A percentile compares a stretch with the other conserved stretches of the same genome.
These are phyloP conservation scores for Geodia barretti DNA, from an alignment of 37 sponge, comb jelly and placozoan genomes.

Conservation along the genomic window DNA sequence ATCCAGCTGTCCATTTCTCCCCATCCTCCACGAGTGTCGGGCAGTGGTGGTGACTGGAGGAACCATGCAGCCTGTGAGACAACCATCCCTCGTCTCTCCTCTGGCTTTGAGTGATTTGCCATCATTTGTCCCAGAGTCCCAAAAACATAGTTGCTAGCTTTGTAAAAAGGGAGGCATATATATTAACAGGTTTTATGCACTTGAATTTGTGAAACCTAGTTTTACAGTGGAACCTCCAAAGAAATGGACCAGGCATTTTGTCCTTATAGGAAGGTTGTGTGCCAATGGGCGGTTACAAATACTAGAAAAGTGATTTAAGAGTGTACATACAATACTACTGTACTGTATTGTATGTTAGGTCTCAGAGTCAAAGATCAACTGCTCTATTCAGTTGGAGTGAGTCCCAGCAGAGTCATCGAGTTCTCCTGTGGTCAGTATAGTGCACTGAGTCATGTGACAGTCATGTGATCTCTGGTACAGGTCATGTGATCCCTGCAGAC, in stretches of 20 bases:
- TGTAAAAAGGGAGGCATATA: no score
- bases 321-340: no score
- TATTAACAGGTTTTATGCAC: no score
- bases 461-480: slow-evolving; percentile 37
- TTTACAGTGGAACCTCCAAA: no score
- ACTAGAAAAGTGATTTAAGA: no score
- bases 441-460: slow-evolving; percentile 1
- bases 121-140: no score
- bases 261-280: no score
- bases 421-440: slow-evolving; percentile 87
- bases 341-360: slow-evolving; percentile 47
- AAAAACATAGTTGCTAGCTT: no score
- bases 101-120: not conserved
- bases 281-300: no score
- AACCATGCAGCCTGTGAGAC: slow-evolving; percentile 96
- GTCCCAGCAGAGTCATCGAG: slow-evolving; percentile 66
- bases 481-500: slow-evolving; percentile 93
- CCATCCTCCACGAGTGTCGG: slow-evolving; percentile 81
- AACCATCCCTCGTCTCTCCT: not conserved
- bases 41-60: slow-evolving; percentile 96
- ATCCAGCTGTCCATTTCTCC: slow-evolving; percentile 87
- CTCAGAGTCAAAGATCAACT: slow-evolving; percentile 87
- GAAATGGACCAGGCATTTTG: no score
- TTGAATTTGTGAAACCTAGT: no score
- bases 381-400: slow-evolving; percentile 68